These are phyloP conservation scores for Pyralis farinalis DNA, from an alignment of 2,888 invertebrate genomes.

Conservation along the genomic window DNA sequence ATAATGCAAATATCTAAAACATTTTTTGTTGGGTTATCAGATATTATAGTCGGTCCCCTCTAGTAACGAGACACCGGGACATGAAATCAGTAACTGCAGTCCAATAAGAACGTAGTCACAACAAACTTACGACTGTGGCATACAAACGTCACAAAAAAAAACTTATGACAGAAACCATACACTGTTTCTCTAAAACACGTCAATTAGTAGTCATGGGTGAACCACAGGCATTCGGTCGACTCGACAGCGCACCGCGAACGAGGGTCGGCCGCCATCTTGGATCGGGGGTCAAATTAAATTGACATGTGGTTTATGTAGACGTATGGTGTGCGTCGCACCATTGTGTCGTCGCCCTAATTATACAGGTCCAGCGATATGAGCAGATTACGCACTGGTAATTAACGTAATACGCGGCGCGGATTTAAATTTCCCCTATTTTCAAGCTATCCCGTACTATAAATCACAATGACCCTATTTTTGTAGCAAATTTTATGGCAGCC, in stretches of 20 bases:
- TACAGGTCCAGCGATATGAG: constrained; percentile 61
- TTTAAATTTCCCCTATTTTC: constrained; percentile 47
- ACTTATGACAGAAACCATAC: constrained; percentile 47
- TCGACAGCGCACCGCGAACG: constrained; percentile 39
- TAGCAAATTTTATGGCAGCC: constrained; percentile 24
- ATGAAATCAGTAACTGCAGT: constrained; percentile 2
- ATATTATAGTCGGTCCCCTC: constrained; percentile 7
- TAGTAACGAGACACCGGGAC: constrained; percentile 7
- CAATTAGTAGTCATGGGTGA: constrained; percentile 66
- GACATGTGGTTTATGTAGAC: constrained; percentile 74
- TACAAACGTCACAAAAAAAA: constrained; percentile 19
- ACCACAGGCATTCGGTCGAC: constrained; percentile 61
- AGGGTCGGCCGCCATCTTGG: constrained; percentile 71
- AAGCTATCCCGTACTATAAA: constrained; percentile 40
- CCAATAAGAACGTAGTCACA: constrained; percentile 4
- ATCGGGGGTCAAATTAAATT: constrained; percentile 77
- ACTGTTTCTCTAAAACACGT: constrained; percentile 65
- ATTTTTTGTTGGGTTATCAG: constrained; percentile 6
- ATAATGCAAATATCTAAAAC: constrained; percentile 1
- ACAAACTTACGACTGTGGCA: background rate
- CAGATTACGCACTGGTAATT: constrained; percentile 67
- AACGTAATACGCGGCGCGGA: constrained; percentile 56
- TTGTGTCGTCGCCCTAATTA: constrained; percentile 78
- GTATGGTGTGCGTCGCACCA: constrained; percentile 64
- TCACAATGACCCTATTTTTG: constrained; percentile 33